phyloP scores from a whole-genome alignment of 2,888 invertebrate species.

The Noctua janthina region DNA sequence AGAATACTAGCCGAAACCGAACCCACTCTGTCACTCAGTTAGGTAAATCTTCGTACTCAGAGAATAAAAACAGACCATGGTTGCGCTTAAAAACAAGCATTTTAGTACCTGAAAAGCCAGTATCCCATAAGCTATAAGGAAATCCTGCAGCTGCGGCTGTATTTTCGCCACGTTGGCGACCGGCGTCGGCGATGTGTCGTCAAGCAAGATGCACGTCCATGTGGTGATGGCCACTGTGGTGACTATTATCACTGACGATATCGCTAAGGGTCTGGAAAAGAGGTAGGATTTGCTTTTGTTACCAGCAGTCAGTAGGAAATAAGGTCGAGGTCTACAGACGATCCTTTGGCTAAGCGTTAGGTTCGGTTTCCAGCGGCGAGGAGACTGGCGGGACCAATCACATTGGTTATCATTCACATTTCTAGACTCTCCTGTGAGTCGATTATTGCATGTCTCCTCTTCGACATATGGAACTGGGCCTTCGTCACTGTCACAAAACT shows the following conservation, averaged over 20 bases:
- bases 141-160: slow-evolving; percentile 85
- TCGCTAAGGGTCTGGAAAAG: slow-evolving; percentile 91
- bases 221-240: slow-evolving; percentile 91
- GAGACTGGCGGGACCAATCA: too few species aligned
- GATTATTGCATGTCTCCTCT: too few species aligned
- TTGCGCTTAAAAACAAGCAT: neutral
- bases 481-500: too few species aligned
- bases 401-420: too few species aligned
- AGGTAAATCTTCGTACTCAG: neutral
- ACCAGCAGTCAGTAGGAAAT: neutral
- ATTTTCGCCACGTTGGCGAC: slow-evolving; percentile 75
- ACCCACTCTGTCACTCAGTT: too few species aligned
- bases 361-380: too few species aligned
- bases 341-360: too few species aligned
- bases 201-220: slow-evolving; percentile 92
- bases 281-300: neutral
- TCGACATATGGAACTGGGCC: too few species aligned
- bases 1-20: too few species aligned
- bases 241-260: slow-evolving; percentile 92
- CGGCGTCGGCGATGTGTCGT: slow-evolving; percentile 79
- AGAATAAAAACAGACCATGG: neutral
- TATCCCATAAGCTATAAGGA: slow-evolving; percentile 92
- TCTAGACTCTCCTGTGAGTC: too few species aligned
- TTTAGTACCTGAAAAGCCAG: slow-evolving; percentile 91
- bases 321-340: too few species aligned